Evolutionary conservation across 2,797 vertebrate species (phyloP).

Genomic region (Esox masquinongy): DNA sequence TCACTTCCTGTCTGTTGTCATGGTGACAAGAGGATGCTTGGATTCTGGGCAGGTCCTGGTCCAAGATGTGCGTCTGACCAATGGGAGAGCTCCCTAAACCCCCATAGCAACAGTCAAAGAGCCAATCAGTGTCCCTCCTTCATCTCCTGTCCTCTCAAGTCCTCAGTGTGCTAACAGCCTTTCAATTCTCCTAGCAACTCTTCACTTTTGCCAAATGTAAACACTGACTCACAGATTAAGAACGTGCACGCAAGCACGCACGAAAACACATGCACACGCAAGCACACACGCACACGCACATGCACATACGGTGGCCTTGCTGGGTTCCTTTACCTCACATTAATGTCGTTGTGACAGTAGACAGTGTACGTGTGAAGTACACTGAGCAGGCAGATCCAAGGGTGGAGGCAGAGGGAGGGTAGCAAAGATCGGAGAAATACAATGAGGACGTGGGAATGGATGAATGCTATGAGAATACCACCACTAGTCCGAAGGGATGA

Average conservation of each 20-base stretch:
- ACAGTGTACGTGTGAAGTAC: background rate
- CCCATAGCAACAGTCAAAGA: constrained; percentile 76
- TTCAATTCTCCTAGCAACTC: constrained; percentile 6
- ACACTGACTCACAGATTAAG: constrained; percentile 21
- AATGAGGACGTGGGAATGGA: too few relatives aligned
- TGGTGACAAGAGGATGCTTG: constrained; percentile 59
- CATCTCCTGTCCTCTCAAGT: constrained; percentile 1
- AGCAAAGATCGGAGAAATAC: background rate
- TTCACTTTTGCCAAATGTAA: background rate
- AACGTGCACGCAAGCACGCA: background rate
- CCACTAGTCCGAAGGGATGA: background rate
- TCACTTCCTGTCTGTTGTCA: constrained; percentile 73
- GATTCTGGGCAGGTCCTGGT: constrained; percentile 27
- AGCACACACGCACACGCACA: constrained; percentile 8
- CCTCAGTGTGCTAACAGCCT: background rate
- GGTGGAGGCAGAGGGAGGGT: background rate
- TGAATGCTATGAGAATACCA: background rate
- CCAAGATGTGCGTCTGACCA: constrained; percentile 44
- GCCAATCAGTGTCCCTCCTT: constrained; percentile 64
- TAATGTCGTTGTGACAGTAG: background rate
- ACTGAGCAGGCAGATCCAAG: background rate
- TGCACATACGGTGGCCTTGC: background rate
- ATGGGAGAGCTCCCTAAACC: constrained; percentile 55
- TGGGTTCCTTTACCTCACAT: background rate
- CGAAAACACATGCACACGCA: background rate